Evolutionary conservation across 2,797 vertebrate genomes (phyloP).

Genomic region (Centroberyx gerrardi): DNA sequence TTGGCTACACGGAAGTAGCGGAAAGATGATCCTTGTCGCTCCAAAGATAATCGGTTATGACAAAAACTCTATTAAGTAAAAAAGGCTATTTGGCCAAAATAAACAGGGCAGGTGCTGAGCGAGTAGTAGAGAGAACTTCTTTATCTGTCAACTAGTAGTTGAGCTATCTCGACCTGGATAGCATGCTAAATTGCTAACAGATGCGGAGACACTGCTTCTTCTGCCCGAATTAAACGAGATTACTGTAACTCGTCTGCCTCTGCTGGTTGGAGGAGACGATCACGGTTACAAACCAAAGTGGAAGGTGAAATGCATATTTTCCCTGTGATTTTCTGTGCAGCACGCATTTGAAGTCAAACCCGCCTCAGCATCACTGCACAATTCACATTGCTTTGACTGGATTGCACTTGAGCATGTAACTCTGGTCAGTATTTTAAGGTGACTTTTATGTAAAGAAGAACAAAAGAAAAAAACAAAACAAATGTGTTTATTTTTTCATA

Average conservation of each 20-base stretch:
- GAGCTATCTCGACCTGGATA: not conserved
- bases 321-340: not conserved
- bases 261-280: constrained; percentile 48
- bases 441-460: too few species aligned
- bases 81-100: not conserved
- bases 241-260: constrained; percentile 32
- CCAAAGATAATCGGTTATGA: not conserved
- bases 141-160: accelerated
- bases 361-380: too few species aligned
- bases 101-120: not conserved
- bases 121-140: accelerated
- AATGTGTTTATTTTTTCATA: too few species aligned
- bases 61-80: too few species aligned
- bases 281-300: not conserved
- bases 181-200: not conserved
- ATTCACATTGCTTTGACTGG: too few species aligned
- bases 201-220: constrained; percentile 25
- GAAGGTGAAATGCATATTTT: not conserved
- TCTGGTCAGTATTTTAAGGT: too few species aligned
- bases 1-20: constrained; percentile 39
- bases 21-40: too few species aligned
- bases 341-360: too few species aligned
- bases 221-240: not conserved
- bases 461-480: too few species aligned
- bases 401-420: too few species aligned